Percentiles rank a stretch among this genome's conserved stretches.
phyloP scores from a whole-genome alignment of 2,888 invertebrate species.

The Eudemis profundana region DNA sequence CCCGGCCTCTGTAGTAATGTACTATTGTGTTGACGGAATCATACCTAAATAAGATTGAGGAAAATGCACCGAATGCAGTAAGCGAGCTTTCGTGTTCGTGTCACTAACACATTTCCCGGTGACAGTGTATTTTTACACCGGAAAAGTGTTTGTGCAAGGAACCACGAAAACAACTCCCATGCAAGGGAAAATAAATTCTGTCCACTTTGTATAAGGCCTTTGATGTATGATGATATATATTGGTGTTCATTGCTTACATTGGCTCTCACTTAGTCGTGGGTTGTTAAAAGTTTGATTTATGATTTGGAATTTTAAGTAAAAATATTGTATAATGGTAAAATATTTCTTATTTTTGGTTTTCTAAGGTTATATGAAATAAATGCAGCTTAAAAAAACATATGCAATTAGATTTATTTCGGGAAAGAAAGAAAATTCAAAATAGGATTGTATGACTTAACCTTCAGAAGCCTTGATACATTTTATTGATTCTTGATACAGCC shows the following conservation, averaged over 20 bases:
- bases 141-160: not conserved
- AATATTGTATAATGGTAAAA: not conserved
- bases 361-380: no score
- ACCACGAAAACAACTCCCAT: not conserved
- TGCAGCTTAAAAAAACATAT: no score
- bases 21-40: conserved; percentile 8
- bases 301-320: not conserved
- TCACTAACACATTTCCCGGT: conserved; percentile 31
- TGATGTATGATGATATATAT: conserved; percentile 1
- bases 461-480: no score
- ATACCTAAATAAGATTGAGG: conserved; percentile 20
- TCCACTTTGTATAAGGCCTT: not conserved
- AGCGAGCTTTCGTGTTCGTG: conserved; percentile 33
- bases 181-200: conserved; percentile 4
- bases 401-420: no score
- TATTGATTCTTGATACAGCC: no score
- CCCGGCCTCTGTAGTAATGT: no score
- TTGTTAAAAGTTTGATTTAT: conserved; percentile 27
- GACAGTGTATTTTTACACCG: conserved; percentile 34
- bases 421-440: no score
- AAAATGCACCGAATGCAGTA: conserved; percentile 42
- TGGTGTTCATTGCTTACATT: conserved; percentile 22
- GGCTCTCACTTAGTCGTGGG: conserved; percentile 21
- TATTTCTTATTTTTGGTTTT: not conserved
- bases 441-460: no score